Evolutionary conservation across 2,797 vertebrate species (phyloP).

Genomic region (Lutra lutra): DNA sequence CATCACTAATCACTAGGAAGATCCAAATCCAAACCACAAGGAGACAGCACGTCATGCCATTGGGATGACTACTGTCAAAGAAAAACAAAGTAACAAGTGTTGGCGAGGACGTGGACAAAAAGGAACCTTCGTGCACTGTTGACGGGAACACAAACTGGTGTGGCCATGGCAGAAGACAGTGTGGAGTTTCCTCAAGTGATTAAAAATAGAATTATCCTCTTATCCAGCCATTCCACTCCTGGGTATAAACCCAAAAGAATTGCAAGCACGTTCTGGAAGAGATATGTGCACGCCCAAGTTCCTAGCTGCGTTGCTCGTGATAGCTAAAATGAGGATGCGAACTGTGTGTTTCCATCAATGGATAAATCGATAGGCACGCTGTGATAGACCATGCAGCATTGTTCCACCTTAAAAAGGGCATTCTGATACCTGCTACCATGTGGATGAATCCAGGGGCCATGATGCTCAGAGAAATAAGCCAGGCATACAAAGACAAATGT

Average conservation of each 20-base stretch:
- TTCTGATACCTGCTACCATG: no score
- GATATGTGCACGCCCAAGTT: rapidly evolving
- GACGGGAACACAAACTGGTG: no score
- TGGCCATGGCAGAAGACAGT: neutral
- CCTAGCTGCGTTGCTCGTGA: neutral
- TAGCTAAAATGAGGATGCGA: neutral
- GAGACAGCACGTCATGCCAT: neutral
- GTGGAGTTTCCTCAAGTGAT: neutral
- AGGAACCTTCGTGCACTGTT: rapidly evolving
- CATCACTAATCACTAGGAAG: neutral
- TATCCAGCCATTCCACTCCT: no score
- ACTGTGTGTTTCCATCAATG: rapidly evolving
- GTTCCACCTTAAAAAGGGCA: neutral
- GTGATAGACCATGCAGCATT: rapidly evolving
- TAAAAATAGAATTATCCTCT: neutral
- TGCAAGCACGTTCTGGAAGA: neutral
- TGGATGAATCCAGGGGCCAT: neutral
- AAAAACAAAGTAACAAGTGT: no score
- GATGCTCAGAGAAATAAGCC: neutral
- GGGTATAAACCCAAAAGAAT: neutral
- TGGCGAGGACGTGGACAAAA: neutral
- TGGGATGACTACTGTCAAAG: neutral
- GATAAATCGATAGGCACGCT: rapidly evolving
- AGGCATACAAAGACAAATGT: no score
- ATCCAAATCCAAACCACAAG: neutral